These are phyloP conservation scores for Hydrophis major DNA, from an alignment of 2,797 vertebrate genomes.

Conservation along the genomic window DNA sequence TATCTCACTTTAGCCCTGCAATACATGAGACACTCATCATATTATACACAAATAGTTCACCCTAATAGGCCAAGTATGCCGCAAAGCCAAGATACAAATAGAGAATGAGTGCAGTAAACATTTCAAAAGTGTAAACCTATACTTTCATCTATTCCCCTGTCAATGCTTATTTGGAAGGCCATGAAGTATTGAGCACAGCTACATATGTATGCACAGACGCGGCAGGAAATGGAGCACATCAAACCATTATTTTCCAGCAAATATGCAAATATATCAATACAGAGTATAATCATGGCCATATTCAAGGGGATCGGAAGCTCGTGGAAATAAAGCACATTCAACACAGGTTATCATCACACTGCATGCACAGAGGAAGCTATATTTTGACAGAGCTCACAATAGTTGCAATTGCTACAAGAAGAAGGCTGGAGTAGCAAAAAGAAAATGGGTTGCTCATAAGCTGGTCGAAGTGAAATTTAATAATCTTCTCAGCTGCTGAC, in stretches of 20 bases:
- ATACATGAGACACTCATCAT: constrained; percentile 23
- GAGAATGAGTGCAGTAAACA: constrained; percentile 31
- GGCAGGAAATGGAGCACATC: neutral
- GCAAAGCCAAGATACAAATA: constrained; percentile 31
- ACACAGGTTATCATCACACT: constrained; percentile 44
- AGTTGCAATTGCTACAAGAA: constrained; percentile 13
- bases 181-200: constrained; percentile 1
- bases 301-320: constrained; percentile 61
- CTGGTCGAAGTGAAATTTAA: constrained; percentile 2
- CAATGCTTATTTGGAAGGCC: constrained; percentile 35
- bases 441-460: constrained; percentile 21
- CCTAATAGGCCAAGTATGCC: constrained; percentile 36
- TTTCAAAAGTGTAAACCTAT: constrained; percentile 12
- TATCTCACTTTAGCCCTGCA: constrained; percentile 24
- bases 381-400: constrained; percentile 31
- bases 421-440: constrained; percentile 16
- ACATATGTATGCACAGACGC: neutral
- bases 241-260: neutral
- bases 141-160: constrained; percentile 38
- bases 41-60: constrained; percentile 21
- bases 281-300: constrained; percentile 32
- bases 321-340: constrained; percentile 47
- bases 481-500: constrained; percentile 14
- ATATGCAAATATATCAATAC: constrained; percentile 26
- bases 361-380: constrained; percentile 32